phyloP scores from a whole-genome alignment of 2,113 vertebrate genomes.

The Syngnathoides biaculeatus region DNA sequence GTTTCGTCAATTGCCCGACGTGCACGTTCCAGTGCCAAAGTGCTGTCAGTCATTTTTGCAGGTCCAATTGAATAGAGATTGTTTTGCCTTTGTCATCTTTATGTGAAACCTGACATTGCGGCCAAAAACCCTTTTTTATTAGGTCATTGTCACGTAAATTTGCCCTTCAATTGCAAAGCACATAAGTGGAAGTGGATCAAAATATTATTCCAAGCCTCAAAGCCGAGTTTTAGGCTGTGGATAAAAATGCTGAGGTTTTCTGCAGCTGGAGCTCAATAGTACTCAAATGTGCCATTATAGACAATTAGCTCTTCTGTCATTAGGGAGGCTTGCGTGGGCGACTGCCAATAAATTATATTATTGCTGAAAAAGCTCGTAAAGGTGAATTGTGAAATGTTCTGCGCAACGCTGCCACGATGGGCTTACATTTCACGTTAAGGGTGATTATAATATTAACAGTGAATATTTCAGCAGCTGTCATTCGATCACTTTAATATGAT shows the following conservation, averaged over 20 bases:
- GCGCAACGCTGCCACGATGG: slow-evolving; percentile 8
- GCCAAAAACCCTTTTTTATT: background rate
- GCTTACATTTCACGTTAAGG: slow-evolving; percentile 21
- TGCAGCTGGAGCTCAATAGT: slow-evolving; percentile 51
- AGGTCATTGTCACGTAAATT: background rate
- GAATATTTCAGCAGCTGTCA: slow-evolving; percentile 18
- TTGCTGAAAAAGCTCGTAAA: slow-evolving; percentile 35
- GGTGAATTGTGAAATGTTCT: slow-evolving; percentile 47
- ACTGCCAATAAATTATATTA: slow-evolving; percentile 54
- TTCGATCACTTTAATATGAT: slow-evolving; percentile 41
- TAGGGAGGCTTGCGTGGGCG: slow-evolving; percentile 63
- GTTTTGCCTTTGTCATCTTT: background rate
- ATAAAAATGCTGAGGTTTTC: slow-evolving; percentile 63
- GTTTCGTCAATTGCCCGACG: background rate
- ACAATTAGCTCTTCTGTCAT: slow-evolving; percentile 70
- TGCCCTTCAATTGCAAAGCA: background rate
- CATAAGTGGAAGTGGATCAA: slow-evolving; percentile 11
- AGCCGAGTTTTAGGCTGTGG: slow-evolving; percentile 24
- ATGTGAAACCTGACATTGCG: background rate
- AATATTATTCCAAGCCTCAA: background rate
- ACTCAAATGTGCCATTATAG: slow-evolving; percentile 68
- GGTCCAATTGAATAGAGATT: background rate
- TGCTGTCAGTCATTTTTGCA: background rate
- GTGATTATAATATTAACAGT: slow-evolving; percentile 46
- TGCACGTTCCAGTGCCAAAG: background rate